phyloP scores from a whole-genome alignment of 2,888 invertebrate genomes.

The Trilocha varians region DNA sequence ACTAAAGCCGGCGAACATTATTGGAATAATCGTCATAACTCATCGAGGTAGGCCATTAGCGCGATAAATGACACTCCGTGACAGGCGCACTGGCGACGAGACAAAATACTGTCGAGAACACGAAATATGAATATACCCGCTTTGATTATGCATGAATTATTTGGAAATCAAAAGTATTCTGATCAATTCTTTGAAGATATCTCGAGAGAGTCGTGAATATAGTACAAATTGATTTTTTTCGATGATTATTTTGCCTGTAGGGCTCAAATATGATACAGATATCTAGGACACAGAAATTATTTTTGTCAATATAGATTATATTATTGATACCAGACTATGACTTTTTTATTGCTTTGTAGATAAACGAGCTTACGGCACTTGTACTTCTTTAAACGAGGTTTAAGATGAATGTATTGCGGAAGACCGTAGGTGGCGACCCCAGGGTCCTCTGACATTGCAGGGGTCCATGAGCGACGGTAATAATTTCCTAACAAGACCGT shows the following conservation, averaged over 20 bases:
- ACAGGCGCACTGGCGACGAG: slow-evolving; percentile 29
- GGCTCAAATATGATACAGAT: not conserved
- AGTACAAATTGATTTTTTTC: not conserved
- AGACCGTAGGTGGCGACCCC: too few relatives aligned
- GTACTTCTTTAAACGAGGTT: too few relatives aligned
- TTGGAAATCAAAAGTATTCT: not conserved
- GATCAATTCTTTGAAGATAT: not conserved
- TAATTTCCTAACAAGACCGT: too few relatives aligned
- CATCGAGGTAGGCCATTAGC: slow-evolving; percentile 44
- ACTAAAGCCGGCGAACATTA: slow-evolving; percentile 15
- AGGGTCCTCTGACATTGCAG: too few relatives aligned
- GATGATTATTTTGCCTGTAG: not conserved
- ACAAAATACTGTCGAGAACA: slow-evolving; percentile 24
- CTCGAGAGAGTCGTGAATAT: not conserved
- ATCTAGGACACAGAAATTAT: too few relatives aligned
- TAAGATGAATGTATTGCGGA: too few relatives aligned
- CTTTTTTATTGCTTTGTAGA: too few relatives aligned
- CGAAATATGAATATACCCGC: slow-evolving; percentile 12
- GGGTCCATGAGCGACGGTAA: too few relatives aligned
- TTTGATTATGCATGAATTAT: not conserved
- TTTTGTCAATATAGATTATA: too few relatives aligned
- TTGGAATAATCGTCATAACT: slow-evolving; percentile 45
- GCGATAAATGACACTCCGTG: slow-evolving; percentile 39
- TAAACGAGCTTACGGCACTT: too few relatives aligned
- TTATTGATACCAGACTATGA: too few relatives aligned